Evolutionary conservation across 2,797 vertebrate genomes (phyloP), one percentile per base, ranked within the genome.

Genomic region (Sebastes kiyomatsui): DNA sequence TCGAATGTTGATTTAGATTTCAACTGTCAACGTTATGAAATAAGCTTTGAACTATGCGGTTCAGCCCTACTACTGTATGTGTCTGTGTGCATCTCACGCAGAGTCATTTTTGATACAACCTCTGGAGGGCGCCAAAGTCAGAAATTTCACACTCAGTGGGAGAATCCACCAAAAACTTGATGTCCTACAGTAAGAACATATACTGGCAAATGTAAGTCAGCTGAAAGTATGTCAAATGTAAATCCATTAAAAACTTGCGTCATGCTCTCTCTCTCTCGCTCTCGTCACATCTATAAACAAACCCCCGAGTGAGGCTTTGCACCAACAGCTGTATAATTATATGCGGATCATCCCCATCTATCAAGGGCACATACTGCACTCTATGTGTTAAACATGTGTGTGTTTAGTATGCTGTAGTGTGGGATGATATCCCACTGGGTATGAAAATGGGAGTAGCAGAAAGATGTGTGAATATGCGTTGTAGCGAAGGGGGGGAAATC

Each of bases 361-460:
- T 73, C 70, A 79, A 69, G 56, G 68, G 49, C 68, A 75, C 73
- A 65, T 33, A 20, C 16, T 61, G 52, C 67, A 61, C 68, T 76
- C 27, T 73, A 60, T 79, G 52, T 81, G 70, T 33, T 58, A 30
- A 56, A 74, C n/a, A 54, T 68, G 25, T 55, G 52, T 81, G 72
- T 82, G 76, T 68, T 82, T 72, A 35, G 32, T 25, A 73, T 76
- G 68, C 22, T 23, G 52, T 27, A 65, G 32, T 54, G 78, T 78
- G 73, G 66, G 55, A 66, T 81, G 74, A 72, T 75, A 75, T 78
- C 83, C 85, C 77, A 52, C 79, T 64, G 86, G 73, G 84, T 84
- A 76, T 87, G 84, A 77, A 87, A 86, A 90, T 74, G 77, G 73
- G 82, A 81, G 79, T 20, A 70, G 66, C 35, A 70, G 77, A 86